These are phyloP conservation scores for Agelas oroides DNA, from an alignment of 37 sponge, comb jelly and placozoan species.

Conservation along the genomic window DNA sequence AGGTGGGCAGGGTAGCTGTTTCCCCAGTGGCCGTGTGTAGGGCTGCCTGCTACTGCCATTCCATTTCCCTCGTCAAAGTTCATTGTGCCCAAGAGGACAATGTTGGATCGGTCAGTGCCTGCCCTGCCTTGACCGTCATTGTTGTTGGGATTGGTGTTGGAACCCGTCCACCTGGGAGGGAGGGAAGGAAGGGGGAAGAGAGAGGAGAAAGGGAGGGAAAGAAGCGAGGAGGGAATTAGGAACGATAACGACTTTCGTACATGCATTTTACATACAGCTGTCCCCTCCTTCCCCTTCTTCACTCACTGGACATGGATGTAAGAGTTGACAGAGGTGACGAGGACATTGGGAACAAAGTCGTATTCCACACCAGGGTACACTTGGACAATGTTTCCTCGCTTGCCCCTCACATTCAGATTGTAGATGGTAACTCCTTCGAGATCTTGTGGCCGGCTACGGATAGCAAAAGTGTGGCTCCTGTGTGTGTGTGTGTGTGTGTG, in stretches of 20 bases:
- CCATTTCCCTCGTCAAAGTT: slow-evolving; percentile 80
- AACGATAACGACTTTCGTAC: background rate
- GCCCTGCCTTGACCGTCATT: slow-evolving; percentile 96
- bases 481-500: background rate
- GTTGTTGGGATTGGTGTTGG: slow-evolving; percentile 97
- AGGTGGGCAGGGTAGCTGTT: slow-evolving; percentile 88
- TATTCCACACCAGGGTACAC: slow-evolving; percentile 98
- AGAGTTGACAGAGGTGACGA: slow-evolving; percentile 44
- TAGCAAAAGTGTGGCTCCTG: slow-evolving; percentile 83
- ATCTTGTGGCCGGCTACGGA: slow-evolving; percentile 62
- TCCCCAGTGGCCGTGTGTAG: slow-evolving; percentile 82
- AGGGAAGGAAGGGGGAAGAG: too few species aligned
- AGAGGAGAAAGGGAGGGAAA: too few species aligned
- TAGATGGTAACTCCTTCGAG: slow-evolving; percentile 64
- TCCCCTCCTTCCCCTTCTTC: background rate
- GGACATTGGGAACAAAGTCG: slow-evolving; percentile 95
- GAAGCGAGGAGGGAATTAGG: background rate
- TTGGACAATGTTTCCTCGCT: slow-evolving; percentile 99
- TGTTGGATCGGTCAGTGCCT: slow-evolving; percentile 96
- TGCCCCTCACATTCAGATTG: slow-evolving; percentile 97
- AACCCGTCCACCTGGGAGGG: slow-evolving; percentile 94
- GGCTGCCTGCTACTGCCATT: slow-evolving; percentile 14
- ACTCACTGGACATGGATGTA: slow-evolving; percentile 95
- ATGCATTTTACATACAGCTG: background rate
- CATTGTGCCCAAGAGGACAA: slow-evolving; percentile 79